These are phyloP conservation scores for Oconnorella tubifera DNA, from an alignment of 2,888 invertebrate genomes.

Conservation along the genomic window DNA sequence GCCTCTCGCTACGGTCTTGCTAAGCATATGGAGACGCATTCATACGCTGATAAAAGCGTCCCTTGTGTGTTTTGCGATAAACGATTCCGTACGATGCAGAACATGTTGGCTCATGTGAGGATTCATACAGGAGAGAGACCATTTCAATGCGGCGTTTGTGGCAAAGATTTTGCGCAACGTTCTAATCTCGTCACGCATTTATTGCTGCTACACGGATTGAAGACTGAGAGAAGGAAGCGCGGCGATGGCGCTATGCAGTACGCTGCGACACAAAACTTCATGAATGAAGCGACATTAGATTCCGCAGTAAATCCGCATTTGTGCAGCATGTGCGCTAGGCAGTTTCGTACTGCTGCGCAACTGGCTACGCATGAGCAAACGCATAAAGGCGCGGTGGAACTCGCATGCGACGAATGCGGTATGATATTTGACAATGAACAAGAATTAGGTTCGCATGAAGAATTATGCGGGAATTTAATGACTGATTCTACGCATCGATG, in stretches of 20 bases:
- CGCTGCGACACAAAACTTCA: not conserved
- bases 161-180: not conserved
- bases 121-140: slow-evolving; percentile 2
- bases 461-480: no score
- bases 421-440: no score
- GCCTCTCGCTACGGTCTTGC: not conserved
- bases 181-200: not conserved
- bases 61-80: not conserved
- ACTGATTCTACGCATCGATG: not conserved
- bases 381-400: not conserved
- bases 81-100: not conserved
- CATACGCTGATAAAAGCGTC: not conserved
- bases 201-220: not conserved
- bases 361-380: not conserved
- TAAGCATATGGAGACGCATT: not conserved
- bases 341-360: not conserved
- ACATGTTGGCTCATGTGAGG: not conserved
- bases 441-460: no score
- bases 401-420: no score
- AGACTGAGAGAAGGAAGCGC: not conserved
- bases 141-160: not conserved
- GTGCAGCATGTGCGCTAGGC: not conserved
- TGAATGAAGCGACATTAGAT: not conserved
- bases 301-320: no score
- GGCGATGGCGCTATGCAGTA: not conserved